These are phyloP conservation scores for Drosophila atroscutellata DNA, from an alignment of 2,888 invertebrate species.

Conservation along the genomic window DNA sequence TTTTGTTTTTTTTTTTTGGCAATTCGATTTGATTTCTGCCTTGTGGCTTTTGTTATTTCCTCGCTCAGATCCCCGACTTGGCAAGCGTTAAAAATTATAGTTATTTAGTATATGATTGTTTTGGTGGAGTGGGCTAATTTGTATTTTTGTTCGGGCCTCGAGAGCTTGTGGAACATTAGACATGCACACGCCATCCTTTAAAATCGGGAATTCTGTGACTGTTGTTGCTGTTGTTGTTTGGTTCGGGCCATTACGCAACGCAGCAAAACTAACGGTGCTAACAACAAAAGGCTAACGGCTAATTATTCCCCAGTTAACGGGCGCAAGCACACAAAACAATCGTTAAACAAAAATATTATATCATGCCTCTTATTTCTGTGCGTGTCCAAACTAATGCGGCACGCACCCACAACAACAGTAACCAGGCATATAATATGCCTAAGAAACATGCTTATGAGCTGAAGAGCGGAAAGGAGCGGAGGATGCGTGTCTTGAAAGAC, in stretches of 20 bases:
- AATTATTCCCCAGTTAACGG: slow-evolving; percentile 78
- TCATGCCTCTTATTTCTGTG: slow-evolving; percentile 49
- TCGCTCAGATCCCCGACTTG: slow-evolving; percentile 7
- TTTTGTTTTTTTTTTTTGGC: slow-evolving; percentile 12
- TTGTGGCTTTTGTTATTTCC: slow-evolving; percentile 52
- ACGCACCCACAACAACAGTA: slow-evolving; percentile 47
- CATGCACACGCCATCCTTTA: slow-evolving; percentile 78
- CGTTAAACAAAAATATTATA: slow-evolving; percentile 79
- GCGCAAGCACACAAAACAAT: slow-evolving; percentile 71
- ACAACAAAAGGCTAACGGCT: slow-evolving; percentile 66
- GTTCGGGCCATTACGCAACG: slow-evolving; percentile 22
- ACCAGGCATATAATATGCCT: slow-evolving; percentile 30
- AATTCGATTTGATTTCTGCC: slow-evolving; percentile 67
- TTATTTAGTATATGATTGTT: slow-evolving; percentile 65
- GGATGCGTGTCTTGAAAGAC: slow-evolving; percentile 54
- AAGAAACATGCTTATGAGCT: slow-evolving; percentile 25
- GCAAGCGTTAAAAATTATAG: slow-evolving; percentile 75
- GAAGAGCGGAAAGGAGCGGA: background rate
- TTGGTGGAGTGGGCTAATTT: slow-evolving; percentile 21
- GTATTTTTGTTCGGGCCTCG: slow-evolving; percentile 6
- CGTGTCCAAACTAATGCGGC: slow-evolving; percentile 76
- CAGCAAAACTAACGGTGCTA: slow-evolving; percentile 29
- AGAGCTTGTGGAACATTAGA: slow-evolving; percentile 66
- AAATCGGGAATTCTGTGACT: slow-evolving; percentile 47
- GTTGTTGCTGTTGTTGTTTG: slow-evolving; percentile 12